These are phyloP conservation scores for Antechinus stuartii DNA, from an alignment of 2,113 vertebrate species.

Conservation along the genomic window DNA sequence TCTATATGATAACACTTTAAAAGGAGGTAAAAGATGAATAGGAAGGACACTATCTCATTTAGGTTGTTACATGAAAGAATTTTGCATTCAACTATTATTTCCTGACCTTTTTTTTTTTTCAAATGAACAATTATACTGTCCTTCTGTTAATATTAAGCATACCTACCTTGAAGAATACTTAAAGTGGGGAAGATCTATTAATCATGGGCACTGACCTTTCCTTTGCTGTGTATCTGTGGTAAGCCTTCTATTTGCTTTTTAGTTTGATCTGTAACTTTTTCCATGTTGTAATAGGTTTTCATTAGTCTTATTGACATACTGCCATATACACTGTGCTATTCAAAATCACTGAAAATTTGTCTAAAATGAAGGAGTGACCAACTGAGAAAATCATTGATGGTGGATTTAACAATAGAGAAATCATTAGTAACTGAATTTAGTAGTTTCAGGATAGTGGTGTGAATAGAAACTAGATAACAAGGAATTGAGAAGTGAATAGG, in stretches of 20 bases:
- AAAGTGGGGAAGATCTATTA: background rate
- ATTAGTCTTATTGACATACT: background rate
- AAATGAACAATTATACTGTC: background rate
- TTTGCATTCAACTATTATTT: background rate
- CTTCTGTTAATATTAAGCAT: slow-evolving; percentile 3
- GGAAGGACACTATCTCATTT: background rate
- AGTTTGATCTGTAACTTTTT: slow-evolving; percentile 19
- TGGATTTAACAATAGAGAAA: background rate
- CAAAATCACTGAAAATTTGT: background rate
- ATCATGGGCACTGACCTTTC: slow-evolving; percentile 18
- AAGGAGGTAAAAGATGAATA: background rate
- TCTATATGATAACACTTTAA: slow-evolving; percentile 32
- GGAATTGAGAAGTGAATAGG: background rate
- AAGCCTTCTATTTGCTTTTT: background rate
- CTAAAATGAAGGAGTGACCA: background rate
- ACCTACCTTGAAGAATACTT: background rate
- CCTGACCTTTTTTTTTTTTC: background rate
- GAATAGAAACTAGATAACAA: background rate
- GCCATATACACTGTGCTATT: slow-evolving; percentile 24
- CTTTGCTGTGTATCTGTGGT: slow-evolving; percentile 1
- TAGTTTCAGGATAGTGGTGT: background rate
- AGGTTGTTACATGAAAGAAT: slow-evolving; percentile 19
- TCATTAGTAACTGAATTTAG: background rate
- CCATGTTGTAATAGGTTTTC: slow-evolving; percentile 10
- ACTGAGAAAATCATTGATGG: background rate